These are phyloP conservation scores for Endomychus coccineus DNA, from an alignment of 2,888 invertebrate genomes.

Conservation along the genomic window DNA sequence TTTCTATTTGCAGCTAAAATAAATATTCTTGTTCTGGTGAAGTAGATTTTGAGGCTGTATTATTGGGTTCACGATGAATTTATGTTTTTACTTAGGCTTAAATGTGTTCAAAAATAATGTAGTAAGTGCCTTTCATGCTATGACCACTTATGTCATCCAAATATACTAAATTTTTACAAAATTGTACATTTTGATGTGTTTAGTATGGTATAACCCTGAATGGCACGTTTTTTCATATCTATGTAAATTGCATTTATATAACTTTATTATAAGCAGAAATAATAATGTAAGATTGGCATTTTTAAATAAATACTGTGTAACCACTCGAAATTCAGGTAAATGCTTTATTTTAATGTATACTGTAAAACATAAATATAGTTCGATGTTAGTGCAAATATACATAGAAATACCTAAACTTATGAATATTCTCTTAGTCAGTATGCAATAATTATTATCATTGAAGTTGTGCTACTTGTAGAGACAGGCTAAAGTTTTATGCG, in stretches of 20 bases:
- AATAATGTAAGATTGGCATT: conserved; percentile 42
- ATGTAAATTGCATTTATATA: conserved; percentile 37
- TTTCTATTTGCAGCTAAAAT: no score
- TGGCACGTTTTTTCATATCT: conserved; percentile 55
- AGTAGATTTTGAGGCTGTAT: no score
- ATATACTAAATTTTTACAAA: conserved; percentile 40
- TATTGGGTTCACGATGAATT: no score
- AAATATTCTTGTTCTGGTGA: no score
- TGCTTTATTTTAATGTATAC: conserved; percentile 45
- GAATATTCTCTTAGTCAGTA: conserved; percentile 43
- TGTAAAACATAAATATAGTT: conserved; percentile 41
- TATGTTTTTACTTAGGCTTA: conserved; percentile 62
- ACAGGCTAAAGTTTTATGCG: conserved; percentile 37
- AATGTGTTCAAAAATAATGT: conserved; percentile 71
- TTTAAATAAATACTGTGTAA: conserved; percentile 33
- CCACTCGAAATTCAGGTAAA: conserved; percentile 41
- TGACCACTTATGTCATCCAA: conserved; percentile 51
- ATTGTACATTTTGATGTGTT: conserved; percentile 42
- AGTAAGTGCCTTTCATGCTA: conserved; percentile 78
- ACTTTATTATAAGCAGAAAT: conserved; percentile 34
- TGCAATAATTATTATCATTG: conserved; percentile 42
- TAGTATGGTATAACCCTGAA: conserved; percentile 67
- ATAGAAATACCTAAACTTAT: conserved; percentile 29
- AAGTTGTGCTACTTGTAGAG: conserved; percentile 43
- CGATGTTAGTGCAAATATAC: conserved; percentile 45